Percentiles rank a stretch among this genome's conserved stretches.
These are phyloP conservation scores for Trichogramma dendrolimi DNA, from an alignment of 2,888 invertebrate genomes.

Conservation along the genomic window DNA sequence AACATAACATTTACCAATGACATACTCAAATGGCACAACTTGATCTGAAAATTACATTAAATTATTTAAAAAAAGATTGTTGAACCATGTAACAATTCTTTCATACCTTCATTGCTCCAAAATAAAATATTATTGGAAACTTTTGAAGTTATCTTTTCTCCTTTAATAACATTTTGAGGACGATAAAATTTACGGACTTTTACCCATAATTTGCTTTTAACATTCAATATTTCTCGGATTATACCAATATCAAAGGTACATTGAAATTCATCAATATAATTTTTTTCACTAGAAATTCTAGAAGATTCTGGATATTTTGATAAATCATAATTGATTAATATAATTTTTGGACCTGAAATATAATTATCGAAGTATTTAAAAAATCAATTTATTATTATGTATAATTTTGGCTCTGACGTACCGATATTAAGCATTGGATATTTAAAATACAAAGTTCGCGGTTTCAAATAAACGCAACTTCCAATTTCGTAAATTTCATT, in stretches of 20 bases:
- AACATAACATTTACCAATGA: conserved; percentile 68
- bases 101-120: conserved; percentile 69
- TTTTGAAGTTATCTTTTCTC: conserved; percentile 56
- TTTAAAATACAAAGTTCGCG: conserved; percentile 61
- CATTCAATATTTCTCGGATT: conserved; percentile 61
- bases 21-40: conserved; percentile 58
- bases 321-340: conserved; percentile 55
- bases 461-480: conserved; percentile 65
- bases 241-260: conserved; percentile 65
- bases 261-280: background rate
- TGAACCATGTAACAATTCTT: background rate
- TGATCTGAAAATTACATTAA: conserved; percentile 47
- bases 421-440: conserved; percentile 23
- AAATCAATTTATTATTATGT: background rate
- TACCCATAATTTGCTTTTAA: conserved; percentile 61
- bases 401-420: background rate
- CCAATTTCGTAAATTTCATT: conserved; percentile 64
- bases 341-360: conserved; percentile 38
- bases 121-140: conserved; percentile 71
- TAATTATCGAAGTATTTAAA: background rate
- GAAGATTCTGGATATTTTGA: conserved; percentile 74
- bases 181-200: conserved; percentile 68
- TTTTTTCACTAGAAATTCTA: conserved; percentile 59
- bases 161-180: conserved; percentile 69
- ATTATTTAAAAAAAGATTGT: background rate